A percentile compares a stretch with the other conserved stretches of the same genome.
Evolutionary conservation across 2,113 vertebrate species (phyloP).

Genomic region (Apaloderma vittatum): DNA sequence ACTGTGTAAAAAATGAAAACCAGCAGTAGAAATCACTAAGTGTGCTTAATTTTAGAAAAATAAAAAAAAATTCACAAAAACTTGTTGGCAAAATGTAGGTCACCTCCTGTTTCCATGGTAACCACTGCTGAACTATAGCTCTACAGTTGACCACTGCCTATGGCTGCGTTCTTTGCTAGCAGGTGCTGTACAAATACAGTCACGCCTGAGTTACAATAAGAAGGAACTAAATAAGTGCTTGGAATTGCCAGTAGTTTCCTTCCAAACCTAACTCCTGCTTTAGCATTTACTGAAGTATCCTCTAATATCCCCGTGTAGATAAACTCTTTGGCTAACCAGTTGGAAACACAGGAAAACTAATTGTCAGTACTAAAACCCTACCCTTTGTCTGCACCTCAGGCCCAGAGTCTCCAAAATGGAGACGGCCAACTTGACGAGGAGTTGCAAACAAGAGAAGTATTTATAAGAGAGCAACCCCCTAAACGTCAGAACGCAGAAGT

Average conservation of each 20-base stretch:
- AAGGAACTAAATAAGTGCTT: neutral
- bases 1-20: neutral
- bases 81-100: conserved; percentile 48
- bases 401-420: neutral
- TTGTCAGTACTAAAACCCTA: neutral
- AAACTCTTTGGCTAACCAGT: neutral
- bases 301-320: neutral
- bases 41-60: neutral
- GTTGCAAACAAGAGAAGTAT: neutral
- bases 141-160: conserved; percentile 32
- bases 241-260: neutral
- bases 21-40: neutral
- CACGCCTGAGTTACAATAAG: neutral
- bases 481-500: neutral
- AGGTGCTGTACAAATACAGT: neutral
- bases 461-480: neutral
- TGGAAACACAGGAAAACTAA: neutral
- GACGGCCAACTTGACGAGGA: neutral
- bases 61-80: neutral
- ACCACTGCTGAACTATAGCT: conserved; percentile 37
- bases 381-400: neutral
- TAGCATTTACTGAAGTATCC: neutral
- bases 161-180: neutral
- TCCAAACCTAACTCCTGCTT: neutral
- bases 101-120: conserved; percentile 41